phyloP scores from a whole-genome alignment of 2,888 invertebrate species.

The Synanthedon vespiformis region DNA sequence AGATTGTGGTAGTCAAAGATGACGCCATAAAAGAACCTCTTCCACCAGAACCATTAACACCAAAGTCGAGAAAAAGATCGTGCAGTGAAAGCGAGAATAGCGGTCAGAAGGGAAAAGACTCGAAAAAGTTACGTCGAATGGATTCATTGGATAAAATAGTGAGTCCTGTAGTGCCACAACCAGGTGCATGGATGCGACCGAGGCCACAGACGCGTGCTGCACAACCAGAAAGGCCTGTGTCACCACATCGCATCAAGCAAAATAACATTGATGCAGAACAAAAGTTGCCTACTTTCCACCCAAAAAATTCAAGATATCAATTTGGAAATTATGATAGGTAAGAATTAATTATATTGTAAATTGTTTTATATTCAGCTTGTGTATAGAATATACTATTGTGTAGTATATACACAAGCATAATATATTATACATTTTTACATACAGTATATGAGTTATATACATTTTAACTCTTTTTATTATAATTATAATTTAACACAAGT shows the following conservation, averaged over 20 bases:
- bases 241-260: constrained; percentile 46
- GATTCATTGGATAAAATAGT: constrained; percentile 90
- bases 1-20: constrained; percentile 27
- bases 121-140: constrained; percentile 73
- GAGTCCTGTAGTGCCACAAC: constrained; percentile 91
- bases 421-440: no score
- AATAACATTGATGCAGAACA: constrained; percentile 50
- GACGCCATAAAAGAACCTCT: constrained; percentile 45
- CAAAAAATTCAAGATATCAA: constrained; percentile 84
- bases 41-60: constrained; percentile 46
- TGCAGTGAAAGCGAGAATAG: constrained; percentile 69
- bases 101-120: constrained; percentile 64
- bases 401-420: no score
- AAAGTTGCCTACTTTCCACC: constrained; percentile 75
- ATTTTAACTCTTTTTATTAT: no score
- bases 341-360: constrained; percentile 1
- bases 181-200: constrained; percentile 83
- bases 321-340: constrained; percentile 96
- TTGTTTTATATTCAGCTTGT: no score
- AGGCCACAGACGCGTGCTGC: constrained; percentile 42
- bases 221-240: constrained; percentile 58
- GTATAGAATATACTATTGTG: no score
- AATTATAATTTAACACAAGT: no score
- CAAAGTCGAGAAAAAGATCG: constrained; percentile 58
- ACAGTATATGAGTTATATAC: no score